Conservation (phyloP, 2,113 vertebrate genomes). For the Pseudorectes ferrugineus region DNA sequence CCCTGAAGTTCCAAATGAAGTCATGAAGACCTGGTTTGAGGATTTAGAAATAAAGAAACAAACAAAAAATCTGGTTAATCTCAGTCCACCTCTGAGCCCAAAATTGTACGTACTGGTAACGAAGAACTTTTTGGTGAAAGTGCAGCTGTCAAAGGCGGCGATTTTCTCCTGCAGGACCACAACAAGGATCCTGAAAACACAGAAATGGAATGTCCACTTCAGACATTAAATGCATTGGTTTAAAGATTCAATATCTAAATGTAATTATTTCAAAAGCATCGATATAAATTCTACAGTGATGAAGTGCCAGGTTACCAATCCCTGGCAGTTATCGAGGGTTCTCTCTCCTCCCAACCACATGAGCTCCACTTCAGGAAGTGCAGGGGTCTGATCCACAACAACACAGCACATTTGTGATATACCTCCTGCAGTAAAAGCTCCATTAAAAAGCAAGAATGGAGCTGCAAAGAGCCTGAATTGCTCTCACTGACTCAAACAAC, state of each 20-base stretch:
- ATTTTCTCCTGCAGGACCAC: constrained; percentile 98
- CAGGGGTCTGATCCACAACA: constrained; percentile 9
- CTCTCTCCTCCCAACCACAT: constrained; percentile 29
- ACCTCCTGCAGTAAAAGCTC: constrained; percentile 38
- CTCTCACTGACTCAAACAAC: background rate
- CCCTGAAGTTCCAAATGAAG: background rate
- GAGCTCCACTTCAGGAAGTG: constrained; percentile 9
- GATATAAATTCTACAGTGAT: background rate
- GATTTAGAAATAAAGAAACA: background rate
- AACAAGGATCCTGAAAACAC: constrained; percentile 85
- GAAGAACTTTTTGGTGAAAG: constrained; percentile 98
- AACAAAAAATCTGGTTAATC: background rate
- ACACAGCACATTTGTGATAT: background rate
- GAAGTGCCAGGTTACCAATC: background rate
- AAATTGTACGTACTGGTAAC: constrained; percentile 88
- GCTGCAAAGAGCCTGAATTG: background rate
- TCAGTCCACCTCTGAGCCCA: background rate
- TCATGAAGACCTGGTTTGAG: background rate
- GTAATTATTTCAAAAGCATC: constrained; percentile 62
- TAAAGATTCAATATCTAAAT: constrained; percentile 45
- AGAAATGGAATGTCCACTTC: background rate
- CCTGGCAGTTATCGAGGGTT: constrained; percentile 28
- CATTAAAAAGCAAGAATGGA: constrained; percentile 34
- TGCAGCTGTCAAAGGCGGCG: constrained; percentile 97
- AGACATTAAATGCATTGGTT: constrained; percentile 5